phyloP scores from a whole-genome alignment of 1,140 invertebrate genomes.

The Cyclina sinensis region DNA sequence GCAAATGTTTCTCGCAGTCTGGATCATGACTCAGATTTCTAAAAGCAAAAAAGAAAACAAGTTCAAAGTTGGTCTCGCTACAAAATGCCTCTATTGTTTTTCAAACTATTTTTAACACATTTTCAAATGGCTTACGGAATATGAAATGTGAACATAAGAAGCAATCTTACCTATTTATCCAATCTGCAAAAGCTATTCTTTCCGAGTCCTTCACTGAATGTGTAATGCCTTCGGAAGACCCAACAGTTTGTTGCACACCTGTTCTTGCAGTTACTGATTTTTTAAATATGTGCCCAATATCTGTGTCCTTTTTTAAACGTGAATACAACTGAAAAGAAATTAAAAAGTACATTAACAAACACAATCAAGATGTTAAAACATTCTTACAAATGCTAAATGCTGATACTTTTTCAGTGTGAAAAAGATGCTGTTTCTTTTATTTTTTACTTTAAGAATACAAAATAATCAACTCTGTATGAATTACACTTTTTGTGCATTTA shows the following conservation, averaged over 20 bases:
- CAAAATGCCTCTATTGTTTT: not conserved
- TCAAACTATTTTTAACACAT: not conserved
- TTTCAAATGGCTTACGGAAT: slow-evolving; percentile 95
- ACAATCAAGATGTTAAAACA: too few relatives aligned
- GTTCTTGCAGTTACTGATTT: slow-evolving; percentile 96
- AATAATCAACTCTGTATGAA: too few relatives aligned
- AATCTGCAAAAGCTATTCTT: slow-evolving; percentile 99
- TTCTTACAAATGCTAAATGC: too few relatives aligned
- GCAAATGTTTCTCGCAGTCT: slow-evolving; percentile 96
- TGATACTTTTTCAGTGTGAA: too few relatives aligned
- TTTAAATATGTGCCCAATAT: slow-evolving; percentile 96
- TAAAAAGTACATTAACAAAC: too few relatives aligned
- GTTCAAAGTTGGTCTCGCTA: not conserved
- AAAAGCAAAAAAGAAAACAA: slow-evolving; percentile 59
- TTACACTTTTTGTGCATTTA: too few relatives aligned
- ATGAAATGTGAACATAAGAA: too few relatives aligned
- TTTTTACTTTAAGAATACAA: too few relatives aligned
- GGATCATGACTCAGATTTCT: slow-evolving; percentile 94
- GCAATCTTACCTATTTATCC: slow-evolving; percentile 94
- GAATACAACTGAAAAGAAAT: slow-evolving; percentile 91
- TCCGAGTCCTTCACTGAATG: slow-evolving; percentile 93
- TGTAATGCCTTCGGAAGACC: slow-evolving; percentile 96
- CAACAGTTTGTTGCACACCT: slow-evolving; percentile 96
- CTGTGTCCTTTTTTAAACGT: slow-evolving; percentile 94
- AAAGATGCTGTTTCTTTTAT: too few relatives aligned